Evolutionary conservation across 2,113 vertebrate species (phyloP).

Genomic region (Picathartes gymnocephalus): DNA sequence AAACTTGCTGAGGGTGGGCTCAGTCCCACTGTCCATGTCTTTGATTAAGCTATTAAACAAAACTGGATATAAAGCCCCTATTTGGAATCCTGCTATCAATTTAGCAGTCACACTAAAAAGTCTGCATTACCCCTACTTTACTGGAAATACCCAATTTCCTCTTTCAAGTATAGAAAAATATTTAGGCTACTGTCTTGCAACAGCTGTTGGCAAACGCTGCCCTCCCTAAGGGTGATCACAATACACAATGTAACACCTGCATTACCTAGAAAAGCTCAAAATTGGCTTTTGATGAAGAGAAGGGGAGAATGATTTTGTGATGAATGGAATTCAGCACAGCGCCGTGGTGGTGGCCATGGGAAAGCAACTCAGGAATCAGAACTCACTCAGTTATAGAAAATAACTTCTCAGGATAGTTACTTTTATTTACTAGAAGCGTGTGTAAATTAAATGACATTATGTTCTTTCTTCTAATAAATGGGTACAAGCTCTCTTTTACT

Average conservation of each 20-base stretch:
- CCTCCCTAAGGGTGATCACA: background rate
- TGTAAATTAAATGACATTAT: background rate
- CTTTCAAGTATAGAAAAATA: background rate
- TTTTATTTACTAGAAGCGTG: background rate
- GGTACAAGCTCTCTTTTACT: background rate
- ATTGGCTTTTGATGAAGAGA: background rate
- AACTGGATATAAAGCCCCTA: background rate
- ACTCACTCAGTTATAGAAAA: background rate
- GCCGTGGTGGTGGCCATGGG: background rate
- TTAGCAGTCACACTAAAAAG: background rate
- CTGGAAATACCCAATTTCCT: background rate
- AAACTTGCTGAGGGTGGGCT: background rate
- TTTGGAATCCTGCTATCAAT: background rate
- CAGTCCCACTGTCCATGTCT: too few species aligned
- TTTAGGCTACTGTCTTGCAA: background rate
- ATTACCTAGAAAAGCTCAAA: background rate
- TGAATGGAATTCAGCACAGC: background rate
- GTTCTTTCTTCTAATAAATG: background rate
- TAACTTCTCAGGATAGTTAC: background rate
- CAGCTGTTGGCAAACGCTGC: background rate
- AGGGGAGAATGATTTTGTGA: background rate
- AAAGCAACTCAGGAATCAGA: background rate
- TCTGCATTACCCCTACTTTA: background rate
- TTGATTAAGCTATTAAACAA: background rate
- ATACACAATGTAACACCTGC: background rate